These are phyloP conservation scores for Zenarchopterus dispar DNA, from an alignment of 2,797 vertebrate genomes.

Conservation along the genomic window DNA sequence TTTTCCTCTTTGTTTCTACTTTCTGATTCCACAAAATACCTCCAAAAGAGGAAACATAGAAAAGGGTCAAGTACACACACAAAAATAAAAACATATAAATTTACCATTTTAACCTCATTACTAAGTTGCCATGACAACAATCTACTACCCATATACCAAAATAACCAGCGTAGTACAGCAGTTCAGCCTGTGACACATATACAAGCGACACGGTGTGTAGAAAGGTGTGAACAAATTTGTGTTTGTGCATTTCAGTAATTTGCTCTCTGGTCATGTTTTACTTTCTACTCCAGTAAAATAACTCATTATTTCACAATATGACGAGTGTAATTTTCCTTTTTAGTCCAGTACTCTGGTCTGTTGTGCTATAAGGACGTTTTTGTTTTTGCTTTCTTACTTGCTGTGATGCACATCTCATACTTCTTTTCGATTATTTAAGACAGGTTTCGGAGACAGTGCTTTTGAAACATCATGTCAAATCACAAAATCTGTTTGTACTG, in stretches of 20 bases:
- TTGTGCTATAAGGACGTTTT: no score
- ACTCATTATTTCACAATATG: no score
- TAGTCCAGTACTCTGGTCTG: no score
- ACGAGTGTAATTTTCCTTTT: no score
- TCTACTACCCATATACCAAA: constrained; percentile 34
- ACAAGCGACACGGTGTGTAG: not conserved
- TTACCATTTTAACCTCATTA: constrained; percentile 44
- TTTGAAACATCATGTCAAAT: no score
- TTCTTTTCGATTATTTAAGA: no score
- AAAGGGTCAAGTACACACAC: not conserved
- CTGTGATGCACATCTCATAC: no score
- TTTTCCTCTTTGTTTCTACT: not conserved
- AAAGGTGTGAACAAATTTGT: not conserved
- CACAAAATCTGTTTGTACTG: no score
- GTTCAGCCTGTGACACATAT: constrained; percentile 1
- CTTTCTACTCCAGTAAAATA: no score
- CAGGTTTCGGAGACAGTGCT: no score
- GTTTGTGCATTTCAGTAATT: not conserved
- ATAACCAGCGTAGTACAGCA: not conserved
- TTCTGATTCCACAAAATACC: not conserved
- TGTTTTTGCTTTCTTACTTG: no score
- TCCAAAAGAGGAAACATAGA: constrained; percentile 11
- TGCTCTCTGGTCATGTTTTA: no score
- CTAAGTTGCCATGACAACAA: constrained; percentile 56
- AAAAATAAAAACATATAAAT: not conserved